Evolutionary conservation across 2,888 invertebrate genomes (phyloP), one percentile per base, ranked within the genome.

Genomic region (Agrotis exclamationis): DNA sequence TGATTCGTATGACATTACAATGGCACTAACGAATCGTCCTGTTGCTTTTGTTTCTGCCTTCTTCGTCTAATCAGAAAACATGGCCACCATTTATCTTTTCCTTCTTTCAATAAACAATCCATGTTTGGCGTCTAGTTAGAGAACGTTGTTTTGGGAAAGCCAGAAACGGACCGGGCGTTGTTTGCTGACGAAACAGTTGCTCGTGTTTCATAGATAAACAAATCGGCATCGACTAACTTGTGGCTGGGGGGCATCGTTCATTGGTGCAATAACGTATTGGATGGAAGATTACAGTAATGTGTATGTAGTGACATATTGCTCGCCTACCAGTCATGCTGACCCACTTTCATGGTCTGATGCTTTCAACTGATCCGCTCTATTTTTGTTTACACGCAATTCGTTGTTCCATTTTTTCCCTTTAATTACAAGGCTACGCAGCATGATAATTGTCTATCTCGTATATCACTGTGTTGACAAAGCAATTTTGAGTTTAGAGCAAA

Each of bases 241-340:
- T 60, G 48, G 56, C 39, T 58, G n/a, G 51, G 18, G 48, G 70
- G 24, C 53, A 63, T 53, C 64, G 58, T 50, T 56, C 68, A 65
- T 63, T 60, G 39, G 39, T 64, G 50, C 66, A 54, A 62, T 56
- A 63, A 63, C 66, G 81, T 76, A 76, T 79, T 63, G 56, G 47
- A 71, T 28, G 22, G 71, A 80, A 80, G 76, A 76, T 78, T 76
- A 65, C 63, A 71, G 54, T 71, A 78, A 80, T 70, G 76, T 80
- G 75, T 80, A 58, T 75, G 53, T 65, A 76, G 62, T 80, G 65
- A 80, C 80, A 71, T 70, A 80, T 80, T 78, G 78, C 58, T 24
- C 11, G 18, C 39, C 58, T 54, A 70, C 58, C 24, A 65, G 64
- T 54, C 76, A 70, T 50, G 28, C 20, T 78, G 76, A 80, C 78